Base-by-base conservation (phyloP, 2,888 invertebrate genomes). In the Eulithis testata region DNA sequence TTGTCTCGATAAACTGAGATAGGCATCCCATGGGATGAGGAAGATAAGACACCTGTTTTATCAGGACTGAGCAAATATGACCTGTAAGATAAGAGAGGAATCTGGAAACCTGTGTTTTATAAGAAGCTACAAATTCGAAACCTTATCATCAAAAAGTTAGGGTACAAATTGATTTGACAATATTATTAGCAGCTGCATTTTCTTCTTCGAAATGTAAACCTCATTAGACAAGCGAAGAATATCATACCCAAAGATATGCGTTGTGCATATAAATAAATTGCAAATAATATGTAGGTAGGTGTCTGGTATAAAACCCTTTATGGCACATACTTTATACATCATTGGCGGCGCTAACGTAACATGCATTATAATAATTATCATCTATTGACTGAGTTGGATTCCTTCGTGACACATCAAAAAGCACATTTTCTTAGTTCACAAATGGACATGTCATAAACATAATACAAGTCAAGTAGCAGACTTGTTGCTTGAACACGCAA, bases 401-500 rank as follows among this genome's bases (percentile, higher is more conserved):
- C 7, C 12, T 4, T 45, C 45, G 21, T 21, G 21, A 21, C 47
- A 21, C 47, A 12, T 45, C 5, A 12, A 45, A 45, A 11, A 44
- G 11, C n/a, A 21, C 21, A 21, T 11, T 44, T 11, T 44, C 4
- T 47, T 12, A 4, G 45, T 47, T 12, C 12, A 14, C 2, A n/a
- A 47, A 12, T 47, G 14, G 2, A n/a, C 9, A 40, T 11, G 31
- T 40, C 40, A 40, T 40, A 40, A 40, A 40, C 9, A 8, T 50
- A 50, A 31, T 31, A 31, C 31, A 31, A 31, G 21, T 21, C 27
- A 50, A 5, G 27, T 50, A 21, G 27, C 52, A 11, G 31, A 75
- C 73, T 69, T 75, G 73, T 76, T 76, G 74, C 73, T 73, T 73
- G 66, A 69, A 69, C 69, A 73, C 63, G 70, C 74, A 68, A 76